A percentile compares a stretch with the other conserved stretches of the same genome.
These are phyloP conservation scores for Oreochromis niloticus DNA, from an alignment of 2,113 vertebrate genomes.

Conservation along the genomic window DNA sequence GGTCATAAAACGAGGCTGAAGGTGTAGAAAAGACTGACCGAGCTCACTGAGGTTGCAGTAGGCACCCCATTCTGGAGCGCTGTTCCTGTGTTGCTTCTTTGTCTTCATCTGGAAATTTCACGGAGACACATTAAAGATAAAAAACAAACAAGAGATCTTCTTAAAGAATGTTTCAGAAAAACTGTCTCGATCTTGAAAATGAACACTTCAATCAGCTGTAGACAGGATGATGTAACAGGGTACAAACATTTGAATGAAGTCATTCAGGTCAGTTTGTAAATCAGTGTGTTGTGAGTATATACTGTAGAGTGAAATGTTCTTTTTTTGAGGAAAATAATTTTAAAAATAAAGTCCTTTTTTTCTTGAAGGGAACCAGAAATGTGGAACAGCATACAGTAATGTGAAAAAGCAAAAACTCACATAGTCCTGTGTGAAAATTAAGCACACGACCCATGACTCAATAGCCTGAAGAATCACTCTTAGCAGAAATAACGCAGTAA, in stretches of 20 bases:
- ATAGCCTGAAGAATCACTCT: background rate
- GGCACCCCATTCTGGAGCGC: constrained; percentile 80
- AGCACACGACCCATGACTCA: background rate
- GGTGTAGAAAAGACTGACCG: constrained; percentile 74
- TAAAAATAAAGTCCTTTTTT: background rate
- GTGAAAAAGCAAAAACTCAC: background rate
- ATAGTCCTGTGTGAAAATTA: background rate
- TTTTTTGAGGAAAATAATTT: fast-evolving
- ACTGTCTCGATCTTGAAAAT: background rate
- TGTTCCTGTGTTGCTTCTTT: constrained; percentile 81
- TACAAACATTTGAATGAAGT: background rate
- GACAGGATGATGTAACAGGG: background rate
- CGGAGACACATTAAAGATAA: background rate
- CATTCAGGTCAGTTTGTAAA: background rate
- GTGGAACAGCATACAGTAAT: background rate
- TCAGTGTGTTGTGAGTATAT: background rate
- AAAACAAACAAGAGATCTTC: background rate
- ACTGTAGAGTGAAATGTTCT: background rate
- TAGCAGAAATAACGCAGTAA: background rate
- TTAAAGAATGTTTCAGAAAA: background rate
- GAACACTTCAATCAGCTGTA: background rate
- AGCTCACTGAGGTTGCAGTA: constrained; percentile 87
- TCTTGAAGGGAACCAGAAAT: background rate
- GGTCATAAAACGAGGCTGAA: background rate
- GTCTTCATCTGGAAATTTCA: constrained; percentile 76